Percentiles rank a stretch among this genome's conserved stretches.
Conservation (phyloP, 2,797 vertebrate species). For the Semaprochilodus insignis region DNA sequence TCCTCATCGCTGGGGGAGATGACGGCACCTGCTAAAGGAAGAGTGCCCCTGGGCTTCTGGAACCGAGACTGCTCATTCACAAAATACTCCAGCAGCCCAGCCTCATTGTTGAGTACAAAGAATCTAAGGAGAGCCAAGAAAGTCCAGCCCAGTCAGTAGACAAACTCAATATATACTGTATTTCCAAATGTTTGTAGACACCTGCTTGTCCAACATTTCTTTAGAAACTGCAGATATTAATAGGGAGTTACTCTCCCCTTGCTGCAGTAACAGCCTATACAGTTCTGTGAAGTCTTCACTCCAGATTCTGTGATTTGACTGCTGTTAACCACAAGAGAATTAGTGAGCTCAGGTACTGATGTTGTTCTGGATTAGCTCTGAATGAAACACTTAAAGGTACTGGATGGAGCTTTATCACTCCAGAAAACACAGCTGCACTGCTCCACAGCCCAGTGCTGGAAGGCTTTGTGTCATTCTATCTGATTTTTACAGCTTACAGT, state of each 20-base stretch:
- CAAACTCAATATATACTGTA: background rate
- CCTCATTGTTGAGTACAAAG: slow-evolving; percentile 97
- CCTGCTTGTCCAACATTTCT: background rate
- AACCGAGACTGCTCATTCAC: slow-evolving; percentile 94
- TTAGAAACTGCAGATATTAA: background rate
- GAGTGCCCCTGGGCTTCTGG: slow-evolving; percentile 93
- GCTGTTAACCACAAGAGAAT: no score
- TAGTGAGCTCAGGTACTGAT: no score
- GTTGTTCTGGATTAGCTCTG: no score
- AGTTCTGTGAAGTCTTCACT: no score
- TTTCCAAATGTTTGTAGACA: background rate
- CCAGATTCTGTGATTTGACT: no score
- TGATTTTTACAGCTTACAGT: slow-evolving; percentile 22
- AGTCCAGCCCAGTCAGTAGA: background rate
- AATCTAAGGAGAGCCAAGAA: slow-evolving; percentile 77
- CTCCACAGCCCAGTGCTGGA: no score
- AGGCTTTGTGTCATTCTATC: no score
- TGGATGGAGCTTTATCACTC: no score
- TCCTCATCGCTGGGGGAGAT: slow-evolving; percentile 99
- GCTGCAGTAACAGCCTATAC: no score
- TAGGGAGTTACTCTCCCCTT: no score
- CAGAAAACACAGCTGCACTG: no score
- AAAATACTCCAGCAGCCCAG: slow-evolving; percentile 95
- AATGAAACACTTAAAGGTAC: no score
- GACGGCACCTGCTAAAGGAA: slow-evolving; percentile 94